These are phyloP conservation scores for Clarias laeviceps DNA, from an alignment of 2,797 vertebrate species.

Conservation along the genomic window DNA sequence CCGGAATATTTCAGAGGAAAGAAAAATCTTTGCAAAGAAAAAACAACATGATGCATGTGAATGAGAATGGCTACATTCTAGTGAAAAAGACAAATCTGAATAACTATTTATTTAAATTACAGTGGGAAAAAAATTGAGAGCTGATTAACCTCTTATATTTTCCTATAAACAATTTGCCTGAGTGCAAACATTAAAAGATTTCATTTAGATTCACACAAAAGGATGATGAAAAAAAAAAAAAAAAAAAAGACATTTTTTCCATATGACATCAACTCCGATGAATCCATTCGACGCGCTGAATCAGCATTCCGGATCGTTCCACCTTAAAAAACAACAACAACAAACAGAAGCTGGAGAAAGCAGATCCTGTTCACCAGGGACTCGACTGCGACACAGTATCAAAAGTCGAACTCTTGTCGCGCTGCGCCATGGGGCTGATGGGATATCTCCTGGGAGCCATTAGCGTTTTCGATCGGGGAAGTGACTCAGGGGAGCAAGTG, in stretches of 20 bases:
- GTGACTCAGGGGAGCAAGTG: conserved; percentile 65
- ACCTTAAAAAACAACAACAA: conserved; percentile 20
- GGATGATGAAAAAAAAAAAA: background rate
- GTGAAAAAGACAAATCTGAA: background rate
- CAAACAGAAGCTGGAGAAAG: conserved; percentile 39
- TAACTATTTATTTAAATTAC: background rate
- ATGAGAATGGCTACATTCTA: background rate
- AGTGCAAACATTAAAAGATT: background rate
- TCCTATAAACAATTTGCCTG: background rate
- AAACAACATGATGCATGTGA: background rate
- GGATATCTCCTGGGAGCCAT: conserved; percentile 80
- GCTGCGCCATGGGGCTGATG: conserved; percentile 77
- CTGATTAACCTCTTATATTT: background rate
- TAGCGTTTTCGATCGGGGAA: conserved; percentile 71
- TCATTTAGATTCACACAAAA: no score
- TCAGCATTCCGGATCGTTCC: background rate
- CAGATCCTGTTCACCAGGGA: conserved; percentile 57
- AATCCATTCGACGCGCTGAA: background rate
- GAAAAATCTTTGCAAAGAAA: no score
- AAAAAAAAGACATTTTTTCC: background rate
- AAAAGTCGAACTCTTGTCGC: conserved; percentile 73
- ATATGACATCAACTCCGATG: background rate
- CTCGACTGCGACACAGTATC: conserved; percentile 79
- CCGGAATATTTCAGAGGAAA: no score
- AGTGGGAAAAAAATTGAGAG: background rate